Conservation (phyloP, 2,113 vertebrate species). For the Epinephelus lanceolatus region DNA sequence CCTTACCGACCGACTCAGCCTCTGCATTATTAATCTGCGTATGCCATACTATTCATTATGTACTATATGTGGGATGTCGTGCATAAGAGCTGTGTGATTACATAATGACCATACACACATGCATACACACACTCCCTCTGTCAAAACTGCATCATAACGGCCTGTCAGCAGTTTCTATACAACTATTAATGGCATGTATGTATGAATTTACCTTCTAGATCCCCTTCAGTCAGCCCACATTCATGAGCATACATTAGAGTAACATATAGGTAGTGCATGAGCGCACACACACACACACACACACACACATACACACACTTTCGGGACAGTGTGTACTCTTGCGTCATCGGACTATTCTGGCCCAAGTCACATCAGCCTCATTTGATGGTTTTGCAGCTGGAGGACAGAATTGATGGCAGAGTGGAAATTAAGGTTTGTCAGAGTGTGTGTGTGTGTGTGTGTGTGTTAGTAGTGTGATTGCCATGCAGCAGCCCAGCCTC, state of each 20-base stretch:
- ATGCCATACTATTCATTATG: slow-evolving; percentile 20
- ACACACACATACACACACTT: not conserved
- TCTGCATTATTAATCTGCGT: slow-evolving; percentile 58
- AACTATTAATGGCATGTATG: not conserved
- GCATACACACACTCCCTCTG: not conserved
- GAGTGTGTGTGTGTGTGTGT: not conserved
- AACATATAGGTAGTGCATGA: not conserved
- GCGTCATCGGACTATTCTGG: slow-evolving; percentile 29
- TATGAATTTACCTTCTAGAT: not conserved
- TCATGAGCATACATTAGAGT: not conserved
- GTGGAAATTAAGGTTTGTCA: slow-evolving; percentile 15
- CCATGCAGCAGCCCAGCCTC: not conserved
- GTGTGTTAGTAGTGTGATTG: not conserved
- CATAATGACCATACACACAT: slow-evolving; percentile 23
- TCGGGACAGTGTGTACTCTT: not conserved
- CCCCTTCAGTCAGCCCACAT: not conserved
- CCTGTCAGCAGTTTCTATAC: not conserved
- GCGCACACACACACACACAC: not conserved
- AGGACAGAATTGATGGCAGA: not conserved
- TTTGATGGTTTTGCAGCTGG: slow-evolving; percentile 4
- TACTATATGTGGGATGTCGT: slow-evolving; percentile 9
- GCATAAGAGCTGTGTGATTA: slow-evolving; percentile 20
- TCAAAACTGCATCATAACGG: not conserved
- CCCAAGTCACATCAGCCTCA: not conserved
- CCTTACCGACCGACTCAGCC: not conserved